Conservation (phyloP, 2,888 invertebrate species). For the Cynaeus angustus region DNA sequence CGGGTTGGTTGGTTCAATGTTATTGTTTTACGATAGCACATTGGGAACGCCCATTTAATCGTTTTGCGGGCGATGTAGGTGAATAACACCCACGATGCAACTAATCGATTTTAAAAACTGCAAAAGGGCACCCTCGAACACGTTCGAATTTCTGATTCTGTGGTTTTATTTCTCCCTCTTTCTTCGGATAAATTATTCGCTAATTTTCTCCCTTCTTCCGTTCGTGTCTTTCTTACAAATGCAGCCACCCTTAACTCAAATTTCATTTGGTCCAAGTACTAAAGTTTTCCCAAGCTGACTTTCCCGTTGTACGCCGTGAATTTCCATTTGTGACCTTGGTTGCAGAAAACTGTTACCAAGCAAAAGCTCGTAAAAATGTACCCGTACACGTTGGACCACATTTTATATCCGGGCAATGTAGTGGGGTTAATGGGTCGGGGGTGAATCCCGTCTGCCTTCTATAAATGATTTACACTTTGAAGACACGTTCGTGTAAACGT, state of each 20-base stretch:
- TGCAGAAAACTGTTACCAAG: conserved; percentile 37
- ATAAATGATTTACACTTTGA: conserved; percentile 26
- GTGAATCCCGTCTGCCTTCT: conserved; percentile 30
- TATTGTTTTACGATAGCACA: neutral
- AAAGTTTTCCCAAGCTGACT: conserved; percentile 11
- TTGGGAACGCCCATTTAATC: neutral
- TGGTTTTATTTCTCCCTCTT: no score
- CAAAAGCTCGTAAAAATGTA: conserved; percentile 32
- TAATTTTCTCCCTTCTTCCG: neutral
- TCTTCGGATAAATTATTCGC: conserved; percentile 6
- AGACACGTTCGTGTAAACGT: neutral
- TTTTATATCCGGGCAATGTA: conserved; percentile 35
- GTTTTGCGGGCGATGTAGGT: neutral
- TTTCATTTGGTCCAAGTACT: conserved; percentile 14
- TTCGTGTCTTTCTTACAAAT: neutral
- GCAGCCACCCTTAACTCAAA: conserved; percentile 16
- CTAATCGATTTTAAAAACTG: no score
- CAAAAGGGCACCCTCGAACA: no score
- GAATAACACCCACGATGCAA: neutral
- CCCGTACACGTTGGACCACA: conserved; percentile 29
- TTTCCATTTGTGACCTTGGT: conserved; percentile 40
- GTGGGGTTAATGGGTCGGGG: conserved; percentile 33
- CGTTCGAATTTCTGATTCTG: no score
- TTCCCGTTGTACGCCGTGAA: conserved; percentile 13
- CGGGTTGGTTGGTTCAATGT: neutral